phyloP scores from a whole-genome alignment of 2,797 vertebrate genomes.

The Bucorvus abyssinicus region DNA sequence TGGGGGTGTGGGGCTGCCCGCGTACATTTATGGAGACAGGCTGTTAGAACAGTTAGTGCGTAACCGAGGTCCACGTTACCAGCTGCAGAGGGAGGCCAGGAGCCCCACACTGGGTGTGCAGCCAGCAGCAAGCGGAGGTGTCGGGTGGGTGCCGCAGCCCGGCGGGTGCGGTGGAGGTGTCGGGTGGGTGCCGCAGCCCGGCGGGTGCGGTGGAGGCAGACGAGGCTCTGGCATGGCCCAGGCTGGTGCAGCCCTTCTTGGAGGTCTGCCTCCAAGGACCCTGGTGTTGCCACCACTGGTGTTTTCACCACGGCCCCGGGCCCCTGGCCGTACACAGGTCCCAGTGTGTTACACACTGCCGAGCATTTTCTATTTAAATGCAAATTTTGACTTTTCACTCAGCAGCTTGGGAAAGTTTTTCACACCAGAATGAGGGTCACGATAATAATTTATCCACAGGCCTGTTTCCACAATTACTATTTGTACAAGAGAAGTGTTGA shows the following conservation, averaged over 20 bases:
- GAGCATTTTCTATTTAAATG: conserved; percentile 78
- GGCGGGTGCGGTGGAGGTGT: no score
- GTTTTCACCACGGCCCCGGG: not conserved
- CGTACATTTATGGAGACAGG: accelerated
- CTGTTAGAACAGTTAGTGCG: accelerated
- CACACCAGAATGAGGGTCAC: conserved; percentile 68
- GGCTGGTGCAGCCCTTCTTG: no score
- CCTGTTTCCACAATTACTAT: conserved; percentile 62
- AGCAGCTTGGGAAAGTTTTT: conserved; percentile 71
- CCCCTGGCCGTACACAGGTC: not conserved
- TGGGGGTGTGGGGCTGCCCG: accelerated
- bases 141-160: no score
- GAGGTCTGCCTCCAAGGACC: not conserved
- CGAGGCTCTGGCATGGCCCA: accelerated
- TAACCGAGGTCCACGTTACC: accelerated
- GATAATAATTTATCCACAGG: conserved; percentile 79
- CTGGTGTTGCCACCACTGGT: accelerated
- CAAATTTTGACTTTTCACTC: conserved; percentile 82
- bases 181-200: no score
- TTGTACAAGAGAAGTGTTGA: conserved; percentile 58
- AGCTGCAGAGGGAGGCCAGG: not conserved
- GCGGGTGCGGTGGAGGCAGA: not conserved
- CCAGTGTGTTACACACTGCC: not conserved
- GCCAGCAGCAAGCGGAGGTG: accelerated
- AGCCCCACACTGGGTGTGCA: accelerated